Percentiles rank a stretch among this genome's conserved stretches.
These are phyloP conservation scores for Allacma fusca DNA, from an alignment of 2,888 invertebrate genomes.

Conservation along the genomic window DNA sequence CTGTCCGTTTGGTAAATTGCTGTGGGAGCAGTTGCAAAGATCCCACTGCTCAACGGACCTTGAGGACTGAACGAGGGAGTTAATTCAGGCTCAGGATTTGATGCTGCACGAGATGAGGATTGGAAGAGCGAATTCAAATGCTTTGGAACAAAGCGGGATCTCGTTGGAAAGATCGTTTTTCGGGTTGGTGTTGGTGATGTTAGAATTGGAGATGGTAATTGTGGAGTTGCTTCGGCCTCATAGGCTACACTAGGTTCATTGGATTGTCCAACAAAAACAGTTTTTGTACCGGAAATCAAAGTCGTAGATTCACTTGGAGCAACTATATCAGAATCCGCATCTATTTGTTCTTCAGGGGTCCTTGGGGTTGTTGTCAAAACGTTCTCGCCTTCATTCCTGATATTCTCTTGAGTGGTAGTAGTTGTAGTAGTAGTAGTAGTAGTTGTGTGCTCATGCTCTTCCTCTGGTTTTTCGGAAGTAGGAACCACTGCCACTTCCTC, in stretches of 20 bases:
- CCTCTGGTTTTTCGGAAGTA: no score
- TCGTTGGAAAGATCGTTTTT: constrained; percentile 54
- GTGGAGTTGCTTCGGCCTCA: constrained; percentile 46
- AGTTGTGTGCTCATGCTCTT: not conserved
- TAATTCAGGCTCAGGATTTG: not conserved
- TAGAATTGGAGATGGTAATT: constrained; percentile 44
- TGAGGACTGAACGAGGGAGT: not conserved
- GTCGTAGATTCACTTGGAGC: constrained; percentile 56
- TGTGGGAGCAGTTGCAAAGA: constrained; percentile 51
- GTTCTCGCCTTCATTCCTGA: not conserved
- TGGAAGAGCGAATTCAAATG: constrained; percentile 38
- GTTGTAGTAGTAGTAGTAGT: not conserved
- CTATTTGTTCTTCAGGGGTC: constrained; percentile 41
- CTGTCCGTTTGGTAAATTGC: constrained; percentile 59
- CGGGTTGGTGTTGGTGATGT: constrained; percentile 37
- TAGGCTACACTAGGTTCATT: constrained; percentile 23
- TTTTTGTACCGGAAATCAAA: constrained; percentile 57
- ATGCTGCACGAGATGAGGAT: constrained; percentile 24
- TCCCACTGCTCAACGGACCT: not conserved
- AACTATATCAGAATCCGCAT: constrained; percentile 53
- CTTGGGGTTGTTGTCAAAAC: constrained; percentile 39
- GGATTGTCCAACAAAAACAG: constrained; percentile 46
- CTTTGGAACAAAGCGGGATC: constrained; percentile 55
- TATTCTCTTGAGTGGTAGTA: constrained; percentile 10
- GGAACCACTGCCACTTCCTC: no score